A percentile compares a stretch with the other conserved stretches of the same genome.
Conservation (phyloP, 2,797 vertebrate genomes). For the Alfaro cultratus region DNA sequence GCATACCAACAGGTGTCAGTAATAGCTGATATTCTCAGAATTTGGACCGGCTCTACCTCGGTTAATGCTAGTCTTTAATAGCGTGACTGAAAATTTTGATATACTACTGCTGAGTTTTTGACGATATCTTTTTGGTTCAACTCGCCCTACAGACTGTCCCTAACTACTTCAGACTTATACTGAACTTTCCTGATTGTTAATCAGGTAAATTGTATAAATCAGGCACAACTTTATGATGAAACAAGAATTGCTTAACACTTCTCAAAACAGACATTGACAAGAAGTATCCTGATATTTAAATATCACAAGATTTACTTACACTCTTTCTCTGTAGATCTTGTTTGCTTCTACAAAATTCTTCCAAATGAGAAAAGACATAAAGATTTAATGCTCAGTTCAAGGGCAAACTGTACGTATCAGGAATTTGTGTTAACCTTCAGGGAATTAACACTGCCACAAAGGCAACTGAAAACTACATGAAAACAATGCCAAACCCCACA, state of each 20-base stretch:
- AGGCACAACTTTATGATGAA: background rate
- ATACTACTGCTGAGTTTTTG: background rate
- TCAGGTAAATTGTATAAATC: background rate
- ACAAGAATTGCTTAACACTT: too few species aligned
- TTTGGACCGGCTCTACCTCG: background rate
- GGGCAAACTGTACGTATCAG: slow-evolving; percentile 1
- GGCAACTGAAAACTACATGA: slow-evolving; percentile 18
- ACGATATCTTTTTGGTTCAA: background rate
- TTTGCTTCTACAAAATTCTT: slow-evolving; percentile 17
- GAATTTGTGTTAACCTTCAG: slow-evolving; percentile 29
- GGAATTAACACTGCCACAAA: slow-evolving; percentile 15
- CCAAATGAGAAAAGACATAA: slow-evolving; percentile 4
- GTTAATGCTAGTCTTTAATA: background rate
- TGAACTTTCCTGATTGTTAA: background rate
- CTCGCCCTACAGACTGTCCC: background rate
- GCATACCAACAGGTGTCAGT: too few species aligned
- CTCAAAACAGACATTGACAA: background rate
- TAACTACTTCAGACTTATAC: background rate
- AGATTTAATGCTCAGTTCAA: slow-evolving; percentile 2
- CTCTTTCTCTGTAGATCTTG: slow-evolving; percentile 2
- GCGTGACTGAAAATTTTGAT: background rate
- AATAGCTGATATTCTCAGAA: background rate
- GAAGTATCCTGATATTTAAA: background rate
- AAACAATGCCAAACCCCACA: slow-evolving; percentile 18
- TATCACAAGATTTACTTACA: background rate